A percentile compares a stretch with the other conserved stretches of the same genome.
phyloP scores from a whole-genome alignment of 2,113 vertebrate species.

The Triplophysa dalaica region DNA sequence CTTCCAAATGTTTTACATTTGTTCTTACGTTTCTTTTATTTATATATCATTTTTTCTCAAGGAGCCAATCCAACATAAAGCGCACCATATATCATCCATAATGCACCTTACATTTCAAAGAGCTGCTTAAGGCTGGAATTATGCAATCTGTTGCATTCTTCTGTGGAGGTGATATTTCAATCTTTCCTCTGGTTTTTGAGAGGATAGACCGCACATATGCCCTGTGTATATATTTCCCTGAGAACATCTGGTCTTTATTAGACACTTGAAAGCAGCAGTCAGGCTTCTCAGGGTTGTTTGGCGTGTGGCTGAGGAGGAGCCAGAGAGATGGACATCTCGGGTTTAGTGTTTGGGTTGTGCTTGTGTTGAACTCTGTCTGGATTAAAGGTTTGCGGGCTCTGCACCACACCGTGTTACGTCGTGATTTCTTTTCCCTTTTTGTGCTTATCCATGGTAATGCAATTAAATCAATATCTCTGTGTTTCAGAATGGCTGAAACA shows the following conservation, averaged over 20 bases:
- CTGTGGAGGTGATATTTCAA: constrained; percentile 53
- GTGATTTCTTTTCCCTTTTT: too few relatives aligned
- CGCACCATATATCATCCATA: neutral
- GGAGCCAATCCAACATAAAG: neutral
- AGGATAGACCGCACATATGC: constrained; percentile 66
- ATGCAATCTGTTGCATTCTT: constrained; percentile 36
- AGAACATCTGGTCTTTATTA: constrained; percentile 81
- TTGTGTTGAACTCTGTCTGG: neutral
- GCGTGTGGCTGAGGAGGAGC: constrained; percentile 70
- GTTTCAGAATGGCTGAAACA: too few relatives aligned
- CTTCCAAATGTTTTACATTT: constrained; percentile 1
- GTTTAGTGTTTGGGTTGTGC: constrained; percentile 51
- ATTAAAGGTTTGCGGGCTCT: neutral
- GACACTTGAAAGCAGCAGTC: constrained; percentile 65
- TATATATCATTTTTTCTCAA: too few relatives aligned
- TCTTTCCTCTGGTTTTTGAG: constrained; percentile 62
- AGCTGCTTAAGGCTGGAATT: neutral
- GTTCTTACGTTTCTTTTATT: constrained; percentile 40
- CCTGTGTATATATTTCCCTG: constrained; percentile 73
- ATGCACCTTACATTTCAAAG: constrained; percentile 30
- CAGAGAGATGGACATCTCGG: constrained; percentile 54
- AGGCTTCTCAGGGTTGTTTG: constrained; percentile 67
- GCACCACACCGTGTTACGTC: neutral
- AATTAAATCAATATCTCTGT: too few relatives aligned
- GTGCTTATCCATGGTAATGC: too few relatives aligned